Evolutionary conservation across 2,797 vertebrate genomes (phyloP), one percentile per base, ranked within the genome.

Genomic region (Pterois miles): DNA sequence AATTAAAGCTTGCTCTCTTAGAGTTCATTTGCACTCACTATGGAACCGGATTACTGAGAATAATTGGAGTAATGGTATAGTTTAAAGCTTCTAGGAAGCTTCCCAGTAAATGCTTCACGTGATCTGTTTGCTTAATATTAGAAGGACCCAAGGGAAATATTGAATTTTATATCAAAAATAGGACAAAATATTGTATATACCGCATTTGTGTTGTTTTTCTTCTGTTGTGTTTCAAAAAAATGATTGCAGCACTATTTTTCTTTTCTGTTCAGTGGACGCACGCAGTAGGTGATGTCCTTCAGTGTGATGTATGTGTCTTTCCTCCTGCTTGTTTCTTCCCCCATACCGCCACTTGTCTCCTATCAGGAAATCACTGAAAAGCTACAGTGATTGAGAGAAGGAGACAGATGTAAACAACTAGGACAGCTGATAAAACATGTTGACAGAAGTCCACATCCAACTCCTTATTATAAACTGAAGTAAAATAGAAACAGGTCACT

Each of bases 381-480:
- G 22, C 48, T 34, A 29, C 63, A 57, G 50, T 71, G 43, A 64
- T 36, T 57, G 33, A 81, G 58, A 40, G 46, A 48, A 57, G 50
- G 34, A 75, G 72, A 74, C 74, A 76, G 36, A 46, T 20, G 50
- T 34, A 29, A 73, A 67, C 66, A 77, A 71, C 22, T 64, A 46
- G 59, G 29, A 75, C 73, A 72, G 27, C 81, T 65, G 48, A 27
- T 8, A 22, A 48, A 48, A 36, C n/a, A 43, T 65, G n/a, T 34
- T 46, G 33, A 29, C 38, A 34, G 48, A 74, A 40, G 73, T 65
- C 27, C 9, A n/a, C 2, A 4, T 48, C 3, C 57, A 27, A 2
- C 3, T 33, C 14, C 13, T 5, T 43, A 5, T 34, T 43, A 4
- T 16, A 29, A 54, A 27, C 29, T 71, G 20, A 8, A 25, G 18